These are phyloP conservation scores for Drosophila tristis DNA, from an alignment of 1,140 invertebrate genomes.

Conservation along the genomic window DNA sequence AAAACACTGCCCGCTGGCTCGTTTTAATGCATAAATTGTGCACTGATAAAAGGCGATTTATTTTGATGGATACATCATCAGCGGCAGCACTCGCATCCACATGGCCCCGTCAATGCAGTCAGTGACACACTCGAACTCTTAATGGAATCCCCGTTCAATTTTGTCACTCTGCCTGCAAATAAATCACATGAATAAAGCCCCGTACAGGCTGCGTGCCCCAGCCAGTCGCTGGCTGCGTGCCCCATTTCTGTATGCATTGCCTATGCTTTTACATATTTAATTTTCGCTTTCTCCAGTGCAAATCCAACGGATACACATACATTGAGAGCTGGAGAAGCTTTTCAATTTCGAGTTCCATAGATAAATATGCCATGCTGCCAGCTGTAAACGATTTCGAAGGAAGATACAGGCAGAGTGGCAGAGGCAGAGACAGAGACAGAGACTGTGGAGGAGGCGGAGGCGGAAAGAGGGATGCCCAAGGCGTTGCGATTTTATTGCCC, in stretches of 20 bases:
- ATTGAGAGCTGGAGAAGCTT: constrained; percentile 37
- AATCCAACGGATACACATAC: constrained; percentile 35
- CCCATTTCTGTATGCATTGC: constrained; percentile 24
- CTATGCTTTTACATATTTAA: constrained; percentile 67
- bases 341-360: constrained; percentile 77
- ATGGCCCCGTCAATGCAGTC: constrained; percentile 44
- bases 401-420: not conserved
- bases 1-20: constrained; percentile 21
- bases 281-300: constrained; percentile 62
- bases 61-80: constrained; percentile 40
- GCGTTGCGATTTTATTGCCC: constrained; percentile 80
- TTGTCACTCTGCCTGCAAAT: constrained; percentile 63
- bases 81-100: constrained; percentile 18
- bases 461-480: constrained; percentile 49
- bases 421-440: not conserved
- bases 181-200: constrained; percentile 67
- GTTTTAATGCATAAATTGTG: constrained; percentile 52
- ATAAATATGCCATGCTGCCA: constrained; percentile 73
- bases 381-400: constrained; percentile 59
- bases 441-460: not conserved
- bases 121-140: constrained; percentile 59
- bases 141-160: constrained; percentile 77
- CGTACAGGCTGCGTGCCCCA: constrained; percentile 28
- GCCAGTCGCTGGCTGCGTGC: constrained; percentile 15
- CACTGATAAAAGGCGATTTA: constrained; percentile 63